phyloP scores from a whole-genome alignment of 2,797 vertebrate species.

The Pteronotus mesoamericanus region DNA sequence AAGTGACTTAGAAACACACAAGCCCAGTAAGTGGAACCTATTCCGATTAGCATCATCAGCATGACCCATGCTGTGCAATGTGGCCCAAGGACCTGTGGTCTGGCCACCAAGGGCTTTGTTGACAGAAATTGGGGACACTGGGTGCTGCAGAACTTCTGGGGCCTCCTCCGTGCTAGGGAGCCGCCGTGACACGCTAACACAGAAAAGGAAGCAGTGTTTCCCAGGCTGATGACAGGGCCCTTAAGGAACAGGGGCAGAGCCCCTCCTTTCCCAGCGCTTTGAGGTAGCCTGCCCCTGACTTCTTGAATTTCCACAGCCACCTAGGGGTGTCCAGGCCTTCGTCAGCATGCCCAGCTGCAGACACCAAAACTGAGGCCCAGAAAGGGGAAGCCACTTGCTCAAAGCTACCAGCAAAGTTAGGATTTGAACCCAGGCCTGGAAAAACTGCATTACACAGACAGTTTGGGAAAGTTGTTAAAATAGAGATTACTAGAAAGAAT shows the following conservation, averaged over 20 bases:
- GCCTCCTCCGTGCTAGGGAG: neutral
- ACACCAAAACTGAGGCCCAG: neutral
- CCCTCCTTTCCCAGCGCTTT: neutral
- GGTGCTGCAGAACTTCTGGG: neutral
- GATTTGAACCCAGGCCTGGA: neutral
- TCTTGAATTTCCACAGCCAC: neutral
- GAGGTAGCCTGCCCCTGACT: neutral
- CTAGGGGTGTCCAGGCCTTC: neutral
- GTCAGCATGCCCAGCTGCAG: neutral
- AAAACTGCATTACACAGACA: neutral
- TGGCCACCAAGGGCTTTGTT: accelerated
- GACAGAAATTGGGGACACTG: neutral
- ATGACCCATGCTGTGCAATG: neutral
- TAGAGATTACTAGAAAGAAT: neutral
- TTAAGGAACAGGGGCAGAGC: neutral
- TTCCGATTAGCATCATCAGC: accelerated
- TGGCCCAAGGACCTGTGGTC: neutral
- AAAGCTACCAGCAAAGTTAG: neutral
- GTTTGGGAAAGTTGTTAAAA: neutral
- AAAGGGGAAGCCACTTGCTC: neutral
- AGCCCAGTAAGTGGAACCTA: neutral
- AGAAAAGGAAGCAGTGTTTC: neutral
- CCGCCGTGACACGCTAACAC: neutral
- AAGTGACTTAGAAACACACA: neutral
- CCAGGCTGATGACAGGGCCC: neutral